These are phyloP conservation scores for Pterocles gutturalis DNA, from an alignment of 2,113 vertebrate species.

Conservation along the genomic window DNA sequence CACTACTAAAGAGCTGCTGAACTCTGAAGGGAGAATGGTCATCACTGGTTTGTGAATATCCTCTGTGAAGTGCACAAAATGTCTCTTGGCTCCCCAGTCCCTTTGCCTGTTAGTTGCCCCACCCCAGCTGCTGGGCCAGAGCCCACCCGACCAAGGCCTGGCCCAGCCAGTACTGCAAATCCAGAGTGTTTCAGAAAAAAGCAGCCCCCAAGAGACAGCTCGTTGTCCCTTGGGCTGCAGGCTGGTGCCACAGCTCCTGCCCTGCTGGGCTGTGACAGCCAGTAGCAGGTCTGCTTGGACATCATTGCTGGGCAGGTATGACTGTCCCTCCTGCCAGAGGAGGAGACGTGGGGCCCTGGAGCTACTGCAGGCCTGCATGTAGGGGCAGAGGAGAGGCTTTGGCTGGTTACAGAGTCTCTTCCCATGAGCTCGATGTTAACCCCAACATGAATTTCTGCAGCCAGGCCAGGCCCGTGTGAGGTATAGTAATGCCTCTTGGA, in stretches of 20 bases:
- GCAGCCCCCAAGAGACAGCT: not conserved
- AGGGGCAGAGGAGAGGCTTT: not conserved
- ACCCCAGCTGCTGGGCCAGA: not conserved
- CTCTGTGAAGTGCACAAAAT: not conserved
- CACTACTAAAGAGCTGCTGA: not conserved
- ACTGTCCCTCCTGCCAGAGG: not conserved
- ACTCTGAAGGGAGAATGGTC: not conserved
- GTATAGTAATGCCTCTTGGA: not conserved
- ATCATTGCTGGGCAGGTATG: not conserved
- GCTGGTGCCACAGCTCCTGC: not conserved
- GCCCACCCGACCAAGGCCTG: not conserved
- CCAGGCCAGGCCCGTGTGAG: fast-evolving
- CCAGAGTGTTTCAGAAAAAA: not conserved
- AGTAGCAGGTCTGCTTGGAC: not conserved
- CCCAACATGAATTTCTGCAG: not conserved
- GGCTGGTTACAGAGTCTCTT: not conserved
- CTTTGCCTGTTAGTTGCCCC: not conserved
- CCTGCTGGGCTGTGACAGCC: not conserved
- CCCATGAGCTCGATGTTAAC: not conserved
- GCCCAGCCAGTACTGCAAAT: not conserved
- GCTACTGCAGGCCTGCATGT: not conserved
- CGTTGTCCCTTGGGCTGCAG: fast-evolving
- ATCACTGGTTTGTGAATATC: not conserved
- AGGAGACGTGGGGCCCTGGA: not conserved
- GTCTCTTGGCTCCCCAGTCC: not conserved